Conservation (phyloP, 2,113 vertebrate species). For the Phylloscopus trochiloides region DNA sequence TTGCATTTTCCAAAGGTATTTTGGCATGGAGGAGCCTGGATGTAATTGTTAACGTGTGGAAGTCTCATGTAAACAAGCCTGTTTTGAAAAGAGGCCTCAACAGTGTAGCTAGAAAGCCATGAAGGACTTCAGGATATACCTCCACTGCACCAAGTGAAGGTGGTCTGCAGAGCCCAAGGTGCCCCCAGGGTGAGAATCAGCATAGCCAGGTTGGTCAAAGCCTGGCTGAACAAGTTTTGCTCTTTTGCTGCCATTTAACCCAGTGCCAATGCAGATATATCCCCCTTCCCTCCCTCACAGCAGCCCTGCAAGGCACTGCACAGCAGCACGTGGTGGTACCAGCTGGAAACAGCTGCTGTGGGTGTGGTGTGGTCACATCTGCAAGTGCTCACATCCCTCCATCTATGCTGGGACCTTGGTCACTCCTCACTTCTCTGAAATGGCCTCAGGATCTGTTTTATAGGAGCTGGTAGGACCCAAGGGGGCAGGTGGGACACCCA, state of each 20-base stretch:
- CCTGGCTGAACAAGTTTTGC: neutral
- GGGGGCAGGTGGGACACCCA: neutral
- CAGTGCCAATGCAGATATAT: neutral
- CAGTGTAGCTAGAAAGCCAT: neutral
- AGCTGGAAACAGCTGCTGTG: neutral
- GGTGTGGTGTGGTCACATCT: neutral
- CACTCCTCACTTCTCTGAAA: neutral
- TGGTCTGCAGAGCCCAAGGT: neutral
- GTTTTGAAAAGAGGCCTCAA: neutral
- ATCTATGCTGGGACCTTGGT: fast-evolving
- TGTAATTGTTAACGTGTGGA: neutral
- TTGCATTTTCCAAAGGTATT: neutral
- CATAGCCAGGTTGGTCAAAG: neutral
- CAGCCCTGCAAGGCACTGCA: neutral
- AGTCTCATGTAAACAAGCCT: neutral
- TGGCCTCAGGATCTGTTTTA: neutral
- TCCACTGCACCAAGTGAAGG: neutral
- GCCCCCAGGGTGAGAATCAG: neutral
- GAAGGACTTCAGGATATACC: neutral
- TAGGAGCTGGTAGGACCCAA: neutral
- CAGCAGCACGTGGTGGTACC: neutral
- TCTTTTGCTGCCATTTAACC: neutral
- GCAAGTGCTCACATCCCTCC: neutral
- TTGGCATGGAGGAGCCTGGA: neutral
- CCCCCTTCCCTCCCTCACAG: neutral